Base-by-base conservation (phyloP, 2,888 invertebrate genomes). In the Phasia obesa region DNA sequence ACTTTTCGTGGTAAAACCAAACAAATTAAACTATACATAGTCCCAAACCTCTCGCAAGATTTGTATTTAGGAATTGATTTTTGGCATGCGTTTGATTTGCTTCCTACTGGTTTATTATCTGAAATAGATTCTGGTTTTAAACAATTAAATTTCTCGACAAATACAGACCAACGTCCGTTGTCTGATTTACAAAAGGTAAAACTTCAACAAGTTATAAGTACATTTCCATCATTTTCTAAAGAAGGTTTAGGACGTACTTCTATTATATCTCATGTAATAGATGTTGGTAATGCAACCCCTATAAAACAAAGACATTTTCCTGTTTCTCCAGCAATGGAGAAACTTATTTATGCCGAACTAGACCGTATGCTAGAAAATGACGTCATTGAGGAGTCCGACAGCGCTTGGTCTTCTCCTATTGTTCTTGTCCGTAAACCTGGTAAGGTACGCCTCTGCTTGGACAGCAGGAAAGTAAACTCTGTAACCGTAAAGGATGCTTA, bases 331-430 rank as follows among this genome's bases (percentile, higher is more conserved):
- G 76, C 76, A 2, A 55, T 77, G 3, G 76, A 77, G 19, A 78
- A 76, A 15, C 31, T 84, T 19, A 64, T 86, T 7, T 78, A 84
- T 49, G 60, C 77, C 7, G 88, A 89, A 74, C 82, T 89, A 0
- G 88, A 89, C 42, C 57, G 86, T 2, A 90, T 90, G 89, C 27
- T 90, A 1, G 64, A 35, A 3, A 55, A 85, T 4, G 87, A 85
- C 4, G 85, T 90, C 0, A 86, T 90, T 0, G 88, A 89, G 44
- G 86, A 85, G 13, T 87, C 87, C 0, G 76, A 81, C 5, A 89
- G 89, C 27, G 74, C 86, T 0, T 88, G 88, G 88, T 86, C 86
- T 4, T 87, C 86, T 1, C 88, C 88, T 0, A 85, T 88, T 1
- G 86, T 88, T 0, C 84, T 88, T 59, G n/a, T 87, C 0, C 65